Base-by-base conservation (phyloP, 2,888 invertebrate species). In the Cremastinae sp. region DNA sequence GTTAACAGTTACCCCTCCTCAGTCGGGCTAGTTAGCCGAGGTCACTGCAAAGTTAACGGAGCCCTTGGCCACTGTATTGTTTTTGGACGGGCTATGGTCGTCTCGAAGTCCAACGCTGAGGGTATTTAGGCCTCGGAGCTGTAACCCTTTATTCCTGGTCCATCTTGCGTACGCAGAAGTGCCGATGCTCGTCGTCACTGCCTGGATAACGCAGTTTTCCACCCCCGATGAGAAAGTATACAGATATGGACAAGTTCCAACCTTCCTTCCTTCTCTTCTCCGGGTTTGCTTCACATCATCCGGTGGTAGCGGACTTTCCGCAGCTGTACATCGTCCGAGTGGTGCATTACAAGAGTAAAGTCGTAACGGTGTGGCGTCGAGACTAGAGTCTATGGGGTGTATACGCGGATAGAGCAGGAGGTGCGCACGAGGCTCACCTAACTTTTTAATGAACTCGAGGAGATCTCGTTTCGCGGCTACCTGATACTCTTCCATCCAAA, bases 371-470 rank as follows among this genome's bases (percentile, higher is more conserved):
- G 35, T 18, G 43, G 59, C 53, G 7, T 47, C 59, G 41, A 51
- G 69, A 58, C 51, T 28, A 5, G 51, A 59, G 20, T 28, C n/a
- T 59, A 59, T 51, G 41, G 49, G 51, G 14, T 56, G 37, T 37
- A 62, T 47, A 47, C 28, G 28, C 28, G 5, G 28, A 28, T 28
- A 28, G 28, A 28, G 28, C 28, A 5, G 28, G 28, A 28, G 28
- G 28, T 3, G 10, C 28, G 45, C 18, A 49, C 53, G 39, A 16
- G 55, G 72, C 56, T 79, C 74, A 73, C 73, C 79, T 83, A 86
- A 86, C 85, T 86, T 86, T 85, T 85, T 85, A 86, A 86, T 84
- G 84, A 83, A 86, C 84, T 86, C 80, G 80, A 72, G 79, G 74
- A 80, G 80, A 86, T 86, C 86, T 84, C 83, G 81, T 86, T 86